Conservation (phyloP, 2,113 vertebrate genomes). For the Xerus inauris region DNA sequence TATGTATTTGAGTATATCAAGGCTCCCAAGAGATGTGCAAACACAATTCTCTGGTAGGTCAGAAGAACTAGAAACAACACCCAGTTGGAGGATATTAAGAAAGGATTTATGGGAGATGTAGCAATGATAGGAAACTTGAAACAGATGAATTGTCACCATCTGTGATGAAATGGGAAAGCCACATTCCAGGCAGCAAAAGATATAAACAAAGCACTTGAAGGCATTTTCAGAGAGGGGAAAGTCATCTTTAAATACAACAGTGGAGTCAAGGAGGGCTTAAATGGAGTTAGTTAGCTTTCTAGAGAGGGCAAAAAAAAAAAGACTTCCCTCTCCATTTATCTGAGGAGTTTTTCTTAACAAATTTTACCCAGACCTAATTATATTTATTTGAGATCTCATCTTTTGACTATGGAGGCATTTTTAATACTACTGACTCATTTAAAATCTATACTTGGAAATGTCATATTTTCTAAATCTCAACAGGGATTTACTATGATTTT, state of each 20-base stretch:
- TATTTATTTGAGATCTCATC: slow-evolving; percentile 46
- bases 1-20: background rate
- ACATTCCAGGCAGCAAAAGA: background rate
- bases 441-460: slow-evolving; percentile 69
- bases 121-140: background rate
- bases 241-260: background rate
- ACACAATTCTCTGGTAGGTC: background rate
- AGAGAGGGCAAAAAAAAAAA: background rate
- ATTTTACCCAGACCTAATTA: slow-evolving; percentile 40
- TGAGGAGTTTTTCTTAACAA: slow-evolving; percentile 9
- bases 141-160: background rate
- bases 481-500: slow-evolving; percentile 53
- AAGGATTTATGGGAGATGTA: background rate
- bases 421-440: slow-evolving; percentile 49
- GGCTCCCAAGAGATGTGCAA: background rate
- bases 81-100: background rate
- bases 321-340: background rate
- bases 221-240: background rate
- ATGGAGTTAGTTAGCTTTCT: background rate
- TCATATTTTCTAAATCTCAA: slow-evolving; percentile 63
- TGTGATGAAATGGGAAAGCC: background rate
- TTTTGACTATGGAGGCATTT: slow-evolving; percentile 21
- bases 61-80: background rate
- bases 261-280: background rate
- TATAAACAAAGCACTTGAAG: background rate